Percentiles rank a stretch among this genome's conserved stretches.
phyloP scores from a whole-genome alignment of 2,113 vertebrate species.

The Archocentrus centrarchus region DNA sequence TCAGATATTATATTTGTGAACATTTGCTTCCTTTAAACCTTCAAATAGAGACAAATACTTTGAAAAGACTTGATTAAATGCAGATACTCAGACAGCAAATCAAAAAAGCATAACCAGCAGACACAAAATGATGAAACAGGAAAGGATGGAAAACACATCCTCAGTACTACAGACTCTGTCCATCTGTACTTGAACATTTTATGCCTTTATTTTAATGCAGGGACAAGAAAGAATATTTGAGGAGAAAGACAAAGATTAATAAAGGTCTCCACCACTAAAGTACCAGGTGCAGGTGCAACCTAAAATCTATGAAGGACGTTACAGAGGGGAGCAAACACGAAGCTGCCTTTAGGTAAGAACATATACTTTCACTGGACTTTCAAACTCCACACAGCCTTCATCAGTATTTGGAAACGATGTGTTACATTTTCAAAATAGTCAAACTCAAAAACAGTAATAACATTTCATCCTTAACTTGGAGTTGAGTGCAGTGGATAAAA shows the following conservation, averaged over 20 bases:
- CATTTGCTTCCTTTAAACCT: not conserved
- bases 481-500: not conserved
- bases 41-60: not conserved
- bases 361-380: not conserved
- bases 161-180: not conserved
- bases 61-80: not conserved
- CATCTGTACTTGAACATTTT: not conserved
- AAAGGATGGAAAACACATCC: not conserved
- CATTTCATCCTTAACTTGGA: too few species aligned
- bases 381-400: not conserved
- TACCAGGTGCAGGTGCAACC: not conserved
- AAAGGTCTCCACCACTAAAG: not conserved
- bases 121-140: not conserved
- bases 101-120: rapidly evolving
- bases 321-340: not conserved
- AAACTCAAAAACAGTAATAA: not conserved
- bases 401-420: not conserved
- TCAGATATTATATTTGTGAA: not conserved
- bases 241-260: not conserved
- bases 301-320: not conserved
- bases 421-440: not conserved
- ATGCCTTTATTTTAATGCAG: not conserved
- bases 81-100: not conserved
- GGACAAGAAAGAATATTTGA: not conserved
- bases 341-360: rapidly evolving